Percentiles rank a stretch among this genome's conserved stretches.
Evolutionary conservation across 2,113 vertebrate genomes (phyloP).

Genomic region (Lichenostomus cassidix): DNA sequence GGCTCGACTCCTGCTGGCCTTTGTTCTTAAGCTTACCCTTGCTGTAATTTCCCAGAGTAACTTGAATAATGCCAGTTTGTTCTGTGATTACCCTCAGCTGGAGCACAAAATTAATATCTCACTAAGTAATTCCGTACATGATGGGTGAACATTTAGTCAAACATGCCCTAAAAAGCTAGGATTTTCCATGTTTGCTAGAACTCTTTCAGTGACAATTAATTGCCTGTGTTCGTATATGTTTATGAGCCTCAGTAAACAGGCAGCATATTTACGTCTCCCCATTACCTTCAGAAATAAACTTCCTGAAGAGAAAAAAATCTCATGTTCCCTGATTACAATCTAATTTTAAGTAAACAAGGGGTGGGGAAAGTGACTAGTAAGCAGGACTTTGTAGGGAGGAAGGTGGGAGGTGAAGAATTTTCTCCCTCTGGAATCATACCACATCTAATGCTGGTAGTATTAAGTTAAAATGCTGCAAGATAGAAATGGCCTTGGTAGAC

Average conservation of each 20-base stretch:
- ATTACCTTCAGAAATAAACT: conserved; percentile 73
- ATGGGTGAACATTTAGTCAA: conserved; percentile 66
- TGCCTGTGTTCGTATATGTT: conserved; percentile 67
- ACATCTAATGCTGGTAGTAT: not conserved
- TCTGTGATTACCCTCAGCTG: conserved; percentile 66
- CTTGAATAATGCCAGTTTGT: conserved; percentile 47
- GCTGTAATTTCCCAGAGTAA: conserved; percentile 28
- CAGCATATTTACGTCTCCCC: conserved; percentile 62
- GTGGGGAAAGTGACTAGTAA: not conserved
- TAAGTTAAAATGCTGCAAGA: not conserved
- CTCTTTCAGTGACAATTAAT: conserved; percentile 71
- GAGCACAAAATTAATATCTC: conserved; percentile 64
- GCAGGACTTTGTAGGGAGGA: not conserved
- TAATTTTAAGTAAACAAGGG: conserved; percentile 45
- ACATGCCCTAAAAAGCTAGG: conserved; percentile 57
- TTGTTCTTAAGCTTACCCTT: conserved; percentile 45
- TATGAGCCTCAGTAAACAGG: conserved; percentile 71
- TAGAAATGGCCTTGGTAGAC: not conserved
- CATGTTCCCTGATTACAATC: conserved; percentile 53
- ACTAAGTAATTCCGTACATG: conserved; percentile 67
- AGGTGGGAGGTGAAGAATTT: not conserved
- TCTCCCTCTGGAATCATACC: not conserved
- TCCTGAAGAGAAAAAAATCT: conserved; percentile 57
- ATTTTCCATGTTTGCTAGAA: conserved; percentile 39
- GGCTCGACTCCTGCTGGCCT: conserved; percentile 53